Evolutionary conservation across 1,140 invertebrate genomes (phyloP).

Genomic region (Neomicropteryx cornuta): DNA sequence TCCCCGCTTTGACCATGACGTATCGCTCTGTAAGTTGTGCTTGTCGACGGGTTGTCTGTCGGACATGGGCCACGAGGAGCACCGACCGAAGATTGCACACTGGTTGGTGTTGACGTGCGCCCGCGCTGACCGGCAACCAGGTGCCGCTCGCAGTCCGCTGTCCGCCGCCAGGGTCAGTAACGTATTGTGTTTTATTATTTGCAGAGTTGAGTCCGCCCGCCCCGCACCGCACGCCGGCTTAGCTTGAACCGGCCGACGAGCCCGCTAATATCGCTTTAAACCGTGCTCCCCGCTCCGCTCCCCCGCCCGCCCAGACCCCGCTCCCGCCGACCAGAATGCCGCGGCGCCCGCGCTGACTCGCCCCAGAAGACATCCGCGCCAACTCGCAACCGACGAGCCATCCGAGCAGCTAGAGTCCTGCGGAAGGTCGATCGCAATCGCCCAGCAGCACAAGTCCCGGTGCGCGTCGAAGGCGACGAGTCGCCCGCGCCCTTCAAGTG

Average conservation of each 20-base stretch:
- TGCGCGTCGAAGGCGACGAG: too few species aligned
- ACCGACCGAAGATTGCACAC: too few species aligned
- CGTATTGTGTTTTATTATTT: slow-evolving; percentile 43
- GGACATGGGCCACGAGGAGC: too few species aligned
- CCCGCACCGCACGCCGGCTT: slow-evolving; percentile 31
- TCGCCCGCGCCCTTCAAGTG: too few species aligned
- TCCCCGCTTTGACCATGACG: too few species aligned
- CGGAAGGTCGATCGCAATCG: slow-evolving; percentile 20
- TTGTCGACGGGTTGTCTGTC: too few species aligned
- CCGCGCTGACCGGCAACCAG: too few species aligned
- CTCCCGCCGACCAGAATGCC: slow-evolving; percentile 21
- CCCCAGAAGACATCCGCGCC: slow-evolving; percentile 3
- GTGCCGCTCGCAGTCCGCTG: too few species aligned
- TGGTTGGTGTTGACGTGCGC: too few species aligned
- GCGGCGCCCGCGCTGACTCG: background rate
- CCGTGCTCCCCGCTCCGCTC: slow-evolving; percentile 22
- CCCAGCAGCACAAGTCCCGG: slow-evolving; percentile 14
- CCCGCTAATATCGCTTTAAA: slow-evolving; percentile 37
- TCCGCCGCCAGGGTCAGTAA: slow-evolving; percentile 28
- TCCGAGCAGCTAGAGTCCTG: slow-evolving; percentile 5
- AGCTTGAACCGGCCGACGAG: slow-evolving; percentile 37
- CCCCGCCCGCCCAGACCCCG: slow-evolving; percentile 28
- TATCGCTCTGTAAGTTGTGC: too few species aligned
- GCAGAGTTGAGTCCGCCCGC: slow-evolving; percentile 35
- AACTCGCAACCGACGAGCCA: slow-evolving; percentile 7